Base-by-base conservation (phyloP, 2,888 invertebrate genomes). In the Parnassius apollo region DNA sequence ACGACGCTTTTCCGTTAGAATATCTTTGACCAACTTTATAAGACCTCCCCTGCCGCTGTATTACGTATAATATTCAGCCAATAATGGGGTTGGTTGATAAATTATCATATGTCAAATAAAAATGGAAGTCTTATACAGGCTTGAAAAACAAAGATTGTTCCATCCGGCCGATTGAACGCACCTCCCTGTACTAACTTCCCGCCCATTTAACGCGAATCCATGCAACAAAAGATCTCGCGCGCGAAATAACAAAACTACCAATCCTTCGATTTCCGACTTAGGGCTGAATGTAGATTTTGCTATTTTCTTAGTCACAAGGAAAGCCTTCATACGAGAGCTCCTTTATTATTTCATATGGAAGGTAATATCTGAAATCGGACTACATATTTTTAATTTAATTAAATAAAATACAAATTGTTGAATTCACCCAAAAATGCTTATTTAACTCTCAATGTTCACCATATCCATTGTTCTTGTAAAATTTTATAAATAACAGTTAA, bases 221-320 rank as follows among this genome's bases (percentile, higher is more conserved):
- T 78, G 86, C 91, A 88, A 91, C 90, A 91, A 91, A 88, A 85
- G 81, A 84, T 81, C 81, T 84, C 82, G 77, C 85, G 87, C 85
- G 89, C 79, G 88, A 89, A 91, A 90, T 90, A 91, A 90, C 89
- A 86, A 86, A 90, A 88, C 88, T 89, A 88, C 79, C 83, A 81
- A 86, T 85, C 77, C 80, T 78, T 75, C 80, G 72, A 77, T 77
- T 76, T 80, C 75, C 80, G 75, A 73, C 65, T 65, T 68, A 66
- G 58, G 62, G 75, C 75, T 70, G 75, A 77, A 78, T 79, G 75
- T 72, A 69, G 72, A 78, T 75, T 60, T 56, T 45, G 11, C 53
- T 48, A 57, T 57, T 53, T 60, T 49, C 78, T 75, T 73, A 75
- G 68, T 73, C 44, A 49, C 53, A 49, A 54, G 35, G 42, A 53